Conservation (phyloP, 2,113 vertebrate species). For the Numenius arquata region DNA sequence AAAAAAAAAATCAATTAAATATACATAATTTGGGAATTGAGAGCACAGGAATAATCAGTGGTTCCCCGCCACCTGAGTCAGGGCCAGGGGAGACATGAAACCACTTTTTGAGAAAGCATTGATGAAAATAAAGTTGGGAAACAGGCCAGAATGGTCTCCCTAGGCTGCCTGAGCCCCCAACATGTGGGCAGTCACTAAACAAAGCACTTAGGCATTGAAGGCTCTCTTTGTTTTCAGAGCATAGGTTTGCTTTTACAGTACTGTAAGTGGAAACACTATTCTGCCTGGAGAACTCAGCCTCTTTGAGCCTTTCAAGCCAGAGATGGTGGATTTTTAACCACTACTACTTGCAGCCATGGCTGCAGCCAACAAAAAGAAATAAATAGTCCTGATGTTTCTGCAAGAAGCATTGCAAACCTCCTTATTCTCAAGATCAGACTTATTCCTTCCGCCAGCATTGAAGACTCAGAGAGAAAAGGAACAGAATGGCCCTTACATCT, state of each 20-base stretch:
- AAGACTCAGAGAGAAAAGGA: neutral
- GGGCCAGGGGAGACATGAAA: slow-evolving; percentile 31
- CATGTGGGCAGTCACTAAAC: slow-evolving; percentile 10
- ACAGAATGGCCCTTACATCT: neutral
- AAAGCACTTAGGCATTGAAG: slow-evolving; percentile 16
- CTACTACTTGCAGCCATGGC: neutral
- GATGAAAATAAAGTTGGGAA: slow-evolving; percentile 57
- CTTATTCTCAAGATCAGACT: neutral
- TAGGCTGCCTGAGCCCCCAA: neutral
- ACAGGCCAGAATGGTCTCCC: neutral
- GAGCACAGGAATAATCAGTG: slow-evolving; percentile 29
- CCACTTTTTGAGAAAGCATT: neutral
- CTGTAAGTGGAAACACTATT: neutral
- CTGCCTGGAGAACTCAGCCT: neutral
- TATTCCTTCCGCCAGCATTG: neutral
- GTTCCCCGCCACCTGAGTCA: slow-evolving; percentile 23
- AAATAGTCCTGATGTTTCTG: neutral
- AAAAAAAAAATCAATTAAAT: slow-evolving; percentile 42
- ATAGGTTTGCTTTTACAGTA: neutral
- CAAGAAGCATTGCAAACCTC: neutral
- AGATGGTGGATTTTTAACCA: slow-evolving; percentile 3
- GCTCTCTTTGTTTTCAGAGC: slow-evolving; percentile 27
- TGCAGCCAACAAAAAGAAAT: neutral
- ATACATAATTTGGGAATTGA: slow-evolving; percentile 51
- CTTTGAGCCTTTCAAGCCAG: neutral